Evolutionary conservation across 2,888 invertebrate species (phyloP), one percentile per base, ranked within the genome.

Genomic region (Dasypogon diadema): DNA sequence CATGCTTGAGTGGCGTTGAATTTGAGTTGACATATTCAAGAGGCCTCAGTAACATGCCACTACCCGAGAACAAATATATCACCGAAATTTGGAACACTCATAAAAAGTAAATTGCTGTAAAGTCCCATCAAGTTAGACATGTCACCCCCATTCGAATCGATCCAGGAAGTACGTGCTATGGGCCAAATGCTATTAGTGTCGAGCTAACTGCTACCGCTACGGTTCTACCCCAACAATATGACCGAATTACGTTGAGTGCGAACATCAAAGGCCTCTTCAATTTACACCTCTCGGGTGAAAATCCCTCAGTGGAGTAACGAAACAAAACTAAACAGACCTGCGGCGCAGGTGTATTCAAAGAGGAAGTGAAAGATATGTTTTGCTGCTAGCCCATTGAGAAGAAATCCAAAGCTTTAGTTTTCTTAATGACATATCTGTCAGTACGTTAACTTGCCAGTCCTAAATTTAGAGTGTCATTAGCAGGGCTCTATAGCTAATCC

Each of bases 221-320:
- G n/a, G n/a, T n/a, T 42, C 12, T 12, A 16, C 37, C 60, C 60
- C 60, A 60, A 18, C 21, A 37, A 60, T 60, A 42, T 34, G 12
- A 10, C 60, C 58, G 22, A 60, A 60, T 60, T 60, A 37, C 60
- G 60, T 60, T 37, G 8, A 12, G n/a, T n/a, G n/a, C n/a, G n/a
- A 60, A 60, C 60, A 60, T 60, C 60, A 60, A 60, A 60, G 60
- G 37, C 60, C 37, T 60, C 21, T 42, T 60, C 37, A 60, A 37
- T 60, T 60, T 42, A 60, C 60, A 60, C 60, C 60, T 60, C 60
- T 60, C 37, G 60, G 21, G 18, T 60, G 60, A 60, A 37, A 34
- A 37, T 34, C 21, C 37, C 34, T n/a, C 18, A 34, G 34, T 8
- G 30, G 18, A 37, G 42, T 42, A 12, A 42, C n/a, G 12, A 12